Base-by-base conservation (phyloP, 2,797 vertebrate genomes). In the Glossophaga mutica region DNA sequence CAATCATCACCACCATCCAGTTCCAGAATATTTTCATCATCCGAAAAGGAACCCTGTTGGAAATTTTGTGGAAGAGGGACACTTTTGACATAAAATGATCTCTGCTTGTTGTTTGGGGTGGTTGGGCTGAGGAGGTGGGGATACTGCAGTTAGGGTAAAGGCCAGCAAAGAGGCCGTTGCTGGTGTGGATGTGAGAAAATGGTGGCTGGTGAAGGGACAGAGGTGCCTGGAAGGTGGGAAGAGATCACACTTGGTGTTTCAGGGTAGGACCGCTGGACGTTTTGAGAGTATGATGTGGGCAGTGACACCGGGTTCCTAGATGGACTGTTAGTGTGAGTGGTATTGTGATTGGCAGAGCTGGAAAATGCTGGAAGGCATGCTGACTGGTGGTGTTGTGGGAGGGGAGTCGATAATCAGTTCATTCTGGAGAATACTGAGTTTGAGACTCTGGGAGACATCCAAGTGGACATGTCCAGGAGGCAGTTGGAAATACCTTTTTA, bases 351-450 rank as follows among this genome's bases (percentile, higher is more conserved):
- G 57, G 59, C 32, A 55, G 65, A 21, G 37, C 65, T 37, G 42
- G 73, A 50, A 90, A 37, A 52, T 8, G 44, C 65, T 10, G 24
- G 55, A 34, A 55, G 55, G 88, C 65, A 34, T 42, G 37, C 1
- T 0, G 0, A 52, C 11, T 12, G 79, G 50, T 16, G 1, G 12
- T 52, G 16, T 22, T 22, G 21, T 3, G 44, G 62, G 50, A 42
- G 52, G 32, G 52, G 39, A n/a, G 39, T 32, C 6, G 24, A 18
- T 4, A 24, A 39, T 18, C 9, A 42, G 34, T 71, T 71, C 4
- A 1, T 34, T 71, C 22, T 62, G 65, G 29, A 52, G 22, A 68
- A 70, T 26, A 10, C 6, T 9, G 84, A 2, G 14, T 50, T 42
- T 42, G 62, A 78, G 87, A 44, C 32, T 26, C 18, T 2, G 4